Percentiles rank a stretch among this genome's conserved stretches.
phyloP scores from a whole-genome alignment of 2,888 invertebrate species.

The Erannis defoliaria region DNA sequence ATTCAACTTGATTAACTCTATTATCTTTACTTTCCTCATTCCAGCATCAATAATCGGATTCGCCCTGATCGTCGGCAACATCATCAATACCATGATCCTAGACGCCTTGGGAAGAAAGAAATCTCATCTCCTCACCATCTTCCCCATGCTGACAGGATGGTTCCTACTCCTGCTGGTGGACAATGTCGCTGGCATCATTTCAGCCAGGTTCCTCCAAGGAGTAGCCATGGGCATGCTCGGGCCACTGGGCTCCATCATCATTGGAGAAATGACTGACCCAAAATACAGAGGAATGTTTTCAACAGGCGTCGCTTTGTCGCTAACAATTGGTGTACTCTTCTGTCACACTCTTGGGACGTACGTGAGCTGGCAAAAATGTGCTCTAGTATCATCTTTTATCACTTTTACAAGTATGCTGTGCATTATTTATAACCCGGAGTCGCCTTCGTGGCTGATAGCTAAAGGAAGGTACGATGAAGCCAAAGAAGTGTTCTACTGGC shows the following conservation, averaged over 20 bases:
- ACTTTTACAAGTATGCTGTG: constrained; percentile 82
- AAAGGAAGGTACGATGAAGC: constrained; percentile 86
- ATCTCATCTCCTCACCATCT: constrained; percentile 82
- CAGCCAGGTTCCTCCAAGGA: constrained; percentile 84
- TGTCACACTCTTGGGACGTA: constrained; percentile 88
- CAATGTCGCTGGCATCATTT: constrained; percentile 74
- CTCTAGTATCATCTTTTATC: constrained; percentile 80
- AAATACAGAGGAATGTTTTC: constrained; percentile 88
- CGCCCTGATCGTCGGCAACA: constrained; percentile 87
- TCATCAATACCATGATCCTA: constrained; percentile 85
- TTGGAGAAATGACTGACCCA: constrained; percentile 87
- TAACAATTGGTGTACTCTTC: constrained; percentile 88
- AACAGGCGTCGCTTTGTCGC: constrained; percentile 86
- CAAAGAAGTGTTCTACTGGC: constrained; percentile 83
- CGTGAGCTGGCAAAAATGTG: constrained; percentile 86
- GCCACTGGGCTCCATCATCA: constrained; percentile 84
- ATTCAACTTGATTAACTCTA: too few species aligned
- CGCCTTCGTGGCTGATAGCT: constrained; percentile 89
- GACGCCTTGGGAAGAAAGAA: constrained; percentile 86
- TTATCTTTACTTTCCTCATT: constrained; percentile 49
- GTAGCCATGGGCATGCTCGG: constrained; percentile 86
- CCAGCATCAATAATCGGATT: constrained; percentile 88
- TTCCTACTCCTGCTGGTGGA: constrained; percentile 80
- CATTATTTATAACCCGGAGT: constrained; percentile 87
- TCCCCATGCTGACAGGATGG: constrained; percentile 87